Evolutionary conservation across 2,797 vertebrate genomes (phyloP).

Genomic region (Ctenosaura bakeri): DNA sequence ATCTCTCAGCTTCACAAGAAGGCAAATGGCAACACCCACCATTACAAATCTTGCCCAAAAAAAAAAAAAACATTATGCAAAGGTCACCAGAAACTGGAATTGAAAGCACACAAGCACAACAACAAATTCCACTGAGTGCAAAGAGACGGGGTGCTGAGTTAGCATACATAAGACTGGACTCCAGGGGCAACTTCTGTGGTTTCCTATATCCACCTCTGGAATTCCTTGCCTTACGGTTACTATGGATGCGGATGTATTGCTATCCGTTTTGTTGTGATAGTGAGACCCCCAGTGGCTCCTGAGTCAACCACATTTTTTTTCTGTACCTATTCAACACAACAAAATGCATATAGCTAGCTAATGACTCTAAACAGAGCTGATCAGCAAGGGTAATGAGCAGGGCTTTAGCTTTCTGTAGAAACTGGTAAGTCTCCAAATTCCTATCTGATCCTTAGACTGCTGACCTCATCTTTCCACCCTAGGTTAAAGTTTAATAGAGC

Average conservation of each 20-base stretch:
- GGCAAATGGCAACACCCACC: no score
- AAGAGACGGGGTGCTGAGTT: no score
- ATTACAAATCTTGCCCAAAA: no score
- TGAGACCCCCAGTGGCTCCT: conserved; percentile 15
- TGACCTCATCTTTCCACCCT: neutral
- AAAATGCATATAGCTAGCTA: neutral
- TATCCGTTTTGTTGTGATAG: neutral
- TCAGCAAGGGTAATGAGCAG: neutral
- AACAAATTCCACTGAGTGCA: neutral
- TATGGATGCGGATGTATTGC: neutral
- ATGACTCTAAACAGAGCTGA: neutral
- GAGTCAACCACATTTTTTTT: neutral
- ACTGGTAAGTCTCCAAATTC: neutral
- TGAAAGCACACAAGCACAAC: no score
- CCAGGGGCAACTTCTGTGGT: neutral
- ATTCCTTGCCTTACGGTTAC: neutral
- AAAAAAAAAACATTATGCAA: no score
- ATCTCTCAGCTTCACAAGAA: no score
- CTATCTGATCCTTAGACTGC: neutral
- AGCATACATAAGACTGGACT: neutral
- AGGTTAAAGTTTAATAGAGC: neutral
- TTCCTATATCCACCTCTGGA: neutral
- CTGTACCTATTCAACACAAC: neutral
- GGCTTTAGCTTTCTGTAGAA: neutral
- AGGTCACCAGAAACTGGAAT: no score